Conservation (phyloP, 2,888 invertebrate genomes). For the Melanargia galathea region DNA sequence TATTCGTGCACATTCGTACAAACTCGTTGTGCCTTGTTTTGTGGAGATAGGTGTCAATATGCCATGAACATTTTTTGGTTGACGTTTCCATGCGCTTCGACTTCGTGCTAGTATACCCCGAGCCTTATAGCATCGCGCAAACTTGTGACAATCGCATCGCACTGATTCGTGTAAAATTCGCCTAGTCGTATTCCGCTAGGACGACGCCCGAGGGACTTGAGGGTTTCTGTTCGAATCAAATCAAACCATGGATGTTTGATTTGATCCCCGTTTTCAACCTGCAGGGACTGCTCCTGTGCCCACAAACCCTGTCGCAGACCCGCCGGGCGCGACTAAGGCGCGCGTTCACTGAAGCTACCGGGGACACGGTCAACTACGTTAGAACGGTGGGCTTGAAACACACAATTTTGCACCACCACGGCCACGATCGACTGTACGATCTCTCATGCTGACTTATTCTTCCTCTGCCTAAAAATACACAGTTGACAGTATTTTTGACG, state of each 20-base stretch:
- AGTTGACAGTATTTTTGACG: background rate
- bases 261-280: slow-evolving; percentile 74
- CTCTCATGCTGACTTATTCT: slow-evolving; percentile 37
- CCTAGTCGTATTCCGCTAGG: background rate
- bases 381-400: slow-evolving; percentile 88
- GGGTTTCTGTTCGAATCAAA: slow-evolving; percentile 63
- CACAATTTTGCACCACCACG: slow-evolving; percentile 69
- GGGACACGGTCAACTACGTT: slow-evolving; percentile 93
- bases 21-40: no score
- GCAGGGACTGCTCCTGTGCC: slow-evolving; percentile 94
- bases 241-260: slow-evolving; percentile 61
- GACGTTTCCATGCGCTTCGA: no score
- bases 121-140: no score
- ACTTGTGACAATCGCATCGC: background rate
- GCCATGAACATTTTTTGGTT: no score
- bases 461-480: background rate
- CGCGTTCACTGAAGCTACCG: slow-evolving; percentile 94
- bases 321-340: slow-evolving; percentile 92
- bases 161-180: background rate
- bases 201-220: slow-evolving; percentile 50
- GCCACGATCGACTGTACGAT: slow-evolving; percentile 73
- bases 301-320: slow-evolving; percentile 94
- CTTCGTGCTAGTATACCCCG: no score
- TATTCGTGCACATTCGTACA: no score
- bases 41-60: no score